Evolutionary conservation across 2,888 invertebrate genomes (phyloP).

Genomic region (Sphaerophoria taeniata): DNA sequence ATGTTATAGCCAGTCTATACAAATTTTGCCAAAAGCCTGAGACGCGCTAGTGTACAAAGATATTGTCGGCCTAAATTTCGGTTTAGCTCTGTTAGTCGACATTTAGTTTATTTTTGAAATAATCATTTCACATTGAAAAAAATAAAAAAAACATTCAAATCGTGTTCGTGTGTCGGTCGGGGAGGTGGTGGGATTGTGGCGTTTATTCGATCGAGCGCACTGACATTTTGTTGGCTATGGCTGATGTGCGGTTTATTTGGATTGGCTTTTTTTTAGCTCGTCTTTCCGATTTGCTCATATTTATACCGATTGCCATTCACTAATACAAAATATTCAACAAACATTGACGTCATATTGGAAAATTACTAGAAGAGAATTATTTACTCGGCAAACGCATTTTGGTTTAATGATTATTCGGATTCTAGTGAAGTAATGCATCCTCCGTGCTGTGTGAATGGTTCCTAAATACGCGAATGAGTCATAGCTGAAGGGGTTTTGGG

Average conservation of each 20-base stretch:
- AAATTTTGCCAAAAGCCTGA: constrained; percentile 52
- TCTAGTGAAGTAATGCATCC: constrained; percentile 12
- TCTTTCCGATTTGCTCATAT: constrained; percentile 24
- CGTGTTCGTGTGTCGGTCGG: not conserved
- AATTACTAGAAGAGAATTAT: constrained; percentile 57
- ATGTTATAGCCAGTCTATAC: not conserved
- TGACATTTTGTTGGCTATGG: constrained; percentile 60
- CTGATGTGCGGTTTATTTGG: constrained; percentile 30
- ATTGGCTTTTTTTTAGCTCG: constrained; percentile 3
- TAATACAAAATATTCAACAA: constrained; percentile 29
- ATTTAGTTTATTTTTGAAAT: constrained; percentile 74
- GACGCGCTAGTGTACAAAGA: constrained; percentile 17
- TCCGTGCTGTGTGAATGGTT: not conserved
- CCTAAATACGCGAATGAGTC: constrained; percentile 13
- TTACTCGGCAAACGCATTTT: constrained; percentile 46
- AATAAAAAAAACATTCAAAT: constrained; percentile 24
- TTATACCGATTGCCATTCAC: constrained; percentile 11
- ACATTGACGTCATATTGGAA: constrained; percentile 72
- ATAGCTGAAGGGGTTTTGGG: not conserved
- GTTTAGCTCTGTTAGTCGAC: constrained; percentile 65
- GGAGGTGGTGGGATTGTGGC: too few relatives aligned
- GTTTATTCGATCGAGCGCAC: constrained; percentile 55
- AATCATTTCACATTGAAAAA: constrained; percentile 69
- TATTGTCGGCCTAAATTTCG: constrained; percentile 70
- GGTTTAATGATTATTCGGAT: not conserved